Conservation (phyloP, 2,888 invertebrate genomes). For the Drosophila basisetae region DNA sequence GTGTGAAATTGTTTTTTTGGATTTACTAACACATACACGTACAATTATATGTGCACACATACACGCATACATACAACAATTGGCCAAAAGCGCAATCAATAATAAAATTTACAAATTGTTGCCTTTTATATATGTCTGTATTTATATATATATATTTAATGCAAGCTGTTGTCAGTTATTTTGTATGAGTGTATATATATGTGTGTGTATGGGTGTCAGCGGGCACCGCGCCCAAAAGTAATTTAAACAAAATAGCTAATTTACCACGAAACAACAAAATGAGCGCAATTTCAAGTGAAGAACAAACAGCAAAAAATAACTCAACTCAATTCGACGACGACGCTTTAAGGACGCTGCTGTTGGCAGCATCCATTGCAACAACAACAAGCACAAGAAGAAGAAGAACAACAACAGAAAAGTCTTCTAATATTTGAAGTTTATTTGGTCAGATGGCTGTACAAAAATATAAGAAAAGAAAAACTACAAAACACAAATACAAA, state of each 20-base stretch:
- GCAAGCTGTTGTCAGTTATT: slow-evolving; percentile 19
- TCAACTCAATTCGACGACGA: slow-evolving; percentile 2
- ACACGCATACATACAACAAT: slow-evolving; percentile 24
- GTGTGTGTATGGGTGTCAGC: slow-evolving; percentile 20
- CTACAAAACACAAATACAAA: slow-evolving; percentile 5
- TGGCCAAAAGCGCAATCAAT: slow-evolving; percentile 37
- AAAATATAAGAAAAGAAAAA: slow-evolving; percentile 6
- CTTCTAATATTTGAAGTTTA: slow-evolving; percentile 30
- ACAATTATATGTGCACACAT: slow-evolving; percentile 28
- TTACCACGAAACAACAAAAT: slow-evolving; percentile 54
- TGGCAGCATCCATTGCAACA: slow-evolving; percentile 34
- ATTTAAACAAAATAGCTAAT: slow-evolving; percentile 55
- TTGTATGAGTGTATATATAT: slow-evolving; percentile 18
- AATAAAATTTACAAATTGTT: slow-evolving; percentile 28
- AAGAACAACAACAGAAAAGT: slow-evolving; percentile 9
- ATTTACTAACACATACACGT: slow-evolving; percentile 27
- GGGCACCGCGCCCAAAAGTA: slow-evolving; percentile 67
- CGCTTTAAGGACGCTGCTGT: slow-evolving; percentile 30
- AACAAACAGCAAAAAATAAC: slow-evolving; percentile 14
- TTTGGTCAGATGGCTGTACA: slow-evolving; percentile 51
- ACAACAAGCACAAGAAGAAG: neutral
- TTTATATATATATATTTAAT: slow-evolving; percentile 22
- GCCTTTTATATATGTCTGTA: slow-evolving; percentile 4
- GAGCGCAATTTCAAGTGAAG: slow-evolving; percentile 51
- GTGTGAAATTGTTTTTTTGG: slow-evolving; percentile 32